phyloP scores from a whole-genome alignment of 1,140 invertebrate genomes.

The Drusus annulatus region DNA sequence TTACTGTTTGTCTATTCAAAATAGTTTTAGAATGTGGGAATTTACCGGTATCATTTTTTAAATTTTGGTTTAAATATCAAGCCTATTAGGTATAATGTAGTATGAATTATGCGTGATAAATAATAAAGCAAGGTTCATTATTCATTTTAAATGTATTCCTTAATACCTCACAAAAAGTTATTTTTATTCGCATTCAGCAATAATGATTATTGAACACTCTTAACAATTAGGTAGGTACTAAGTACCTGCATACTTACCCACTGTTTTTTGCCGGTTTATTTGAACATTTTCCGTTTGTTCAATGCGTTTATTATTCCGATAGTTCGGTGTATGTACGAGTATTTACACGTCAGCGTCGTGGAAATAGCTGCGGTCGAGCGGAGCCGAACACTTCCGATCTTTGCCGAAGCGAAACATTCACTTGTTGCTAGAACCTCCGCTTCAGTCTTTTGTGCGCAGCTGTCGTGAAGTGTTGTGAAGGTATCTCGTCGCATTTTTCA shows the following conservation, averaged over 20 bases:
- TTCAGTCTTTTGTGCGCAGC: slow-evolving; percentile 50
- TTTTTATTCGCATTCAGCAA: too few species aligned
- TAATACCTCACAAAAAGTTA: too few species aligned
- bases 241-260: neutral
- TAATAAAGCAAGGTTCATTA: too few species aligned
- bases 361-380: slow-evolving; percentile 18
- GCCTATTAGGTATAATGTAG: too few species aligned
- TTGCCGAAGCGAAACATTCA: slow-evolving; percentile 45
- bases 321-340: slow-evolving; percentile 11
- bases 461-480: slow-evolving; percentile 23
- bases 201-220: too few species aligned
- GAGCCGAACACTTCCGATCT: slow-evolving; percentile 37
- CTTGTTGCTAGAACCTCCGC: slow-evolving; percentile 46
- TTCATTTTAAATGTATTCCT: too few species aligned
- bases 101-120: too few species aligned
- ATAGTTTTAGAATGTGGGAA: too few species aligned
- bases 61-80: too few species aligned
- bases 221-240: too few species aligned
- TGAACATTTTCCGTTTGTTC: slow-evolving; percentile 34
- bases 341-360: slow-evolving; percentile 36
- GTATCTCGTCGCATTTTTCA: slow-evolving; percentile 29
- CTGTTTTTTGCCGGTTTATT: neutral
- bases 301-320: slow-evolving; percentile 2
- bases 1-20: too few species aligned
- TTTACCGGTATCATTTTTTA: too few species aligned